Conservation (phyloP, 2,113 vertebrate genomes). For the Oreotragus oreotragus region DNA sequence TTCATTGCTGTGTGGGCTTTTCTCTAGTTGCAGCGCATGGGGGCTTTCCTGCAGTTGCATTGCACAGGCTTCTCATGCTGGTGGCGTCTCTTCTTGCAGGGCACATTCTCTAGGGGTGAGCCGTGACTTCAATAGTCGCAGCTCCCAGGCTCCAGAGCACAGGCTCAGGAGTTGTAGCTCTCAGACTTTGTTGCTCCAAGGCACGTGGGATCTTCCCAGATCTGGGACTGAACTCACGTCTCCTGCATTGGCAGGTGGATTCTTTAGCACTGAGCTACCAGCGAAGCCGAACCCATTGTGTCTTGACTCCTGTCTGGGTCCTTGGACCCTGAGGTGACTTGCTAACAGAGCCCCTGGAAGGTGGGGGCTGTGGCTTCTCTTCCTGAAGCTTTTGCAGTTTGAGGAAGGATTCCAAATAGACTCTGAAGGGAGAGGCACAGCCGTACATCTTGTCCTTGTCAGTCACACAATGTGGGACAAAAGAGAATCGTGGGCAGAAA, state of each 20-base stretch:
- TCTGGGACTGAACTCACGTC: background rate
- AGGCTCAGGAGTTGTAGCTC: background rate
- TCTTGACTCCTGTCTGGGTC: background rate
- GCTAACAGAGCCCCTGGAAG: background rate
- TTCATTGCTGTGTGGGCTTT: background rate
- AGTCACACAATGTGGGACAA: background rate
- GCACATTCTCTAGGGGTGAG: background rate
- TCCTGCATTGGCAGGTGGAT: background rate
- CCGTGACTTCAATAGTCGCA: accelerated
- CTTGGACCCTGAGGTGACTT: accelerated
- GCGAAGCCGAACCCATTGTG: background rate
- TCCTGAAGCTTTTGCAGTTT: background rate
- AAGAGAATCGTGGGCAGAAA: background rate
- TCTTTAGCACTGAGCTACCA: background rate
- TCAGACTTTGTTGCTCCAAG: background rate
- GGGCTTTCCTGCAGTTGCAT: background rate
- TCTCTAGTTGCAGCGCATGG: background rate
- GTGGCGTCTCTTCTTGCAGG: background rate
- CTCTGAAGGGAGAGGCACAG: background rate
- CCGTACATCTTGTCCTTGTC: background rate
- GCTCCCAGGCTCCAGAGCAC: background rate
- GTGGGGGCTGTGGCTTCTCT: background rate
- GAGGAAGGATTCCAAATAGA: background rate
- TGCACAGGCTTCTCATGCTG: background rate
- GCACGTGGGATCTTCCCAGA: background rate